Evolutionary conservation across 2,113 vertebrate species (phyloP).

Genomic region (Sula dactylatra): DNA sequence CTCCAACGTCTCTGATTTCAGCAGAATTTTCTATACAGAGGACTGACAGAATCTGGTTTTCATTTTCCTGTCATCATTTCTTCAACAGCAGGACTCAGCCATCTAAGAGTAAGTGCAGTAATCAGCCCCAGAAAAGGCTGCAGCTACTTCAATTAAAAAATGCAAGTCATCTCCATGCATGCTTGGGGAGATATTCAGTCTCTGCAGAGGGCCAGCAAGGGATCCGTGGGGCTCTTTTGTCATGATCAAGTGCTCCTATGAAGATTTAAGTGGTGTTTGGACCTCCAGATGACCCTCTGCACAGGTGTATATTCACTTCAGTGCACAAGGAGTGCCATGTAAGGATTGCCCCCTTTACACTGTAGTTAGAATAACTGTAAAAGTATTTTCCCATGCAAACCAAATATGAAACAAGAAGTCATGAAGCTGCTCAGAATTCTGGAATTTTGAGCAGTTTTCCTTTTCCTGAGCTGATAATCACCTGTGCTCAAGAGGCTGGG

Average conservation of each 20-base stretch:
- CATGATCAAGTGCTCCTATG: background rate
- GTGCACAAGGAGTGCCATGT: background rate
- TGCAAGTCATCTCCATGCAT: background rate
- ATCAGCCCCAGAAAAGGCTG: background rate
- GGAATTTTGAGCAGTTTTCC: background rate
- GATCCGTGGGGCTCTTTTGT: background rate
- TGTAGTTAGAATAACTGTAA: background rate
- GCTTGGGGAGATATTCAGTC: background rate
- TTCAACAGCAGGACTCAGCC: background rate
- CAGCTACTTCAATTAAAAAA: background rate
- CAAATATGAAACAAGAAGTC: background rate
- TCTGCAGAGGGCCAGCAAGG: background rate
- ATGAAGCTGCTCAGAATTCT: background rate
- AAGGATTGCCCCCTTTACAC: background rate
- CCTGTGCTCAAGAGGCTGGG: conserved; percentile 96
- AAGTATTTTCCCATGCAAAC: background rate
- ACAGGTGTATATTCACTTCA: fast-evolving
- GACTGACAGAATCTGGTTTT: background rate
- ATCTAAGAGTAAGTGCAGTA: fast-evolving
- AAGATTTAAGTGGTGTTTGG: background rate
- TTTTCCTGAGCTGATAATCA: conserved; percentile 86
- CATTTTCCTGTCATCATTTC: background rate
- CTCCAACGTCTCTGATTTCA: background rate
- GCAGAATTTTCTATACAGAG: background rate
- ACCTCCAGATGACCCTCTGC: background rate